Conservation (phyloP, 2,797 vertebrate genomes). For the Amphiprion clarkii region DNA sequence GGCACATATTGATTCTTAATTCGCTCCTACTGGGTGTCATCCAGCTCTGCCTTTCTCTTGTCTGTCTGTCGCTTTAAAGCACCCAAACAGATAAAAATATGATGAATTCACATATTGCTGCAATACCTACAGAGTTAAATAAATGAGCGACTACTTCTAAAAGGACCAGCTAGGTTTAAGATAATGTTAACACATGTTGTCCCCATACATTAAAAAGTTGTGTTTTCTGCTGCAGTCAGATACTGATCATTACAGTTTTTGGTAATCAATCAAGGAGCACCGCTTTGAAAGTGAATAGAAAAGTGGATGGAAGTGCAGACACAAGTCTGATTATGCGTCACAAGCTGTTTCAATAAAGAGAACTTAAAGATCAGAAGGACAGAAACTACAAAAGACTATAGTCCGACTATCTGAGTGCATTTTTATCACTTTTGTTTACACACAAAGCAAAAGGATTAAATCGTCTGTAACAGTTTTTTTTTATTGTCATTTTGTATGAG, state of each 20-base stretch:
- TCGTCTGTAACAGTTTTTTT: no score
- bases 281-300: slow-evolving; percentile 8
- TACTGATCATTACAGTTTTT: slow-evolving; percentile 6
- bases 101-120: background rate
- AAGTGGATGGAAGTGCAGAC: background rate
- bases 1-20: slow-evolving; percentile 70
- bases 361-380: background rate
- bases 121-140: background rate
- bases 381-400: background rate
- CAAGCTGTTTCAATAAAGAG: background rate
- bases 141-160: background rate
- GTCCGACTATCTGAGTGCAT: background rate
- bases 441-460: no score
- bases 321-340: slow-evolving; percentile 17
- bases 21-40: slow-evolving; percentile 37
- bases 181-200: background rate
- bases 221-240: slow-evolving; percentile 13
- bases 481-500: background rate
- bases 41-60: slow-evolving; percentile 30
- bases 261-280: background rate
- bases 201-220: background rate
- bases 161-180: background rate
- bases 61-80: slow-evolving; percentile 13
- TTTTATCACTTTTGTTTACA: background rate
- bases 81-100: slow-evolving; percentile 5